Evolutionary conservation across 1,140 invertebrate species (phyloP).

Genomic region (Zaprionus africanus): DNA sequence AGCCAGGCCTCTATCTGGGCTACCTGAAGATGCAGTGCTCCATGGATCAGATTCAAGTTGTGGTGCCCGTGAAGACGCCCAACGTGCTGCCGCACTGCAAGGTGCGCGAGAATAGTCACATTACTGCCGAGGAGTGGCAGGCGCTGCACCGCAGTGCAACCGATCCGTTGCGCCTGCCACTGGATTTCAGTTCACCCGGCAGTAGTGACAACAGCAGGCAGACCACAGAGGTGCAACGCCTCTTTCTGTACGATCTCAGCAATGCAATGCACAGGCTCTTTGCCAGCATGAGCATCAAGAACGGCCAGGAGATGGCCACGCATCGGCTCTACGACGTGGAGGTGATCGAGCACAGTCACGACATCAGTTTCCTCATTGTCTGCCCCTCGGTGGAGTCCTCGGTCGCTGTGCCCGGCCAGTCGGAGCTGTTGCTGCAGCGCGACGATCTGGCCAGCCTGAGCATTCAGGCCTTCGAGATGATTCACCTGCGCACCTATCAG

Average conservation of each 20-base stretch:
- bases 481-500: conserved; percentile 96
- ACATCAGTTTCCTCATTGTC: conserved; percentile 95
- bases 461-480: conserved; percentile 95
- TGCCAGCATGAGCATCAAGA: conserved; percentile 91
- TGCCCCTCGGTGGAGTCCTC: conserved; percentile 95
- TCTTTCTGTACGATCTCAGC: conserved; percentile 91
- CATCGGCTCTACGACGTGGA: conserved; percentile 95
- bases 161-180: conserved; percentile 84
- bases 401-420: conserved; percentile 95
- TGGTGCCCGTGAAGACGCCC: conserved; percentile 95
- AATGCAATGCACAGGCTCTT: conserved; percentile 90
- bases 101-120: conserved; percentile 96
- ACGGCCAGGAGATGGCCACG: conserved; percentile 87
- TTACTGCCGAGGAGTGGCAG: conserved; percentile 97
- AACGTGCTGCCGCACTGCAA: conserved; percentile 97
- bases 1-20: conserved; percentile 95
- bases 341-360: conserved; percentile 94
- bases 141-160: conserved; percentile 86
- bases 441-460: conserved; percentile 93
- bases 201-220: conserved; percentile 54
- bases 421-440: conserved; percentile 91
- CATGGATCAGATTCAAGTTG: conserved; percentile 96
- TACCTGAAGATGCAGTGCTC: conserved; percentile 98
- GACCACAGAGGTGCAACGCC: conserved; percentile 89
- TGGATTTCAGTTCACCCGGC: conserved; percentile 84